Evolutionary conservation across 2,113 vertebrate species (phyloP).

Genomic region (Hemiprocne comata): DNA sequence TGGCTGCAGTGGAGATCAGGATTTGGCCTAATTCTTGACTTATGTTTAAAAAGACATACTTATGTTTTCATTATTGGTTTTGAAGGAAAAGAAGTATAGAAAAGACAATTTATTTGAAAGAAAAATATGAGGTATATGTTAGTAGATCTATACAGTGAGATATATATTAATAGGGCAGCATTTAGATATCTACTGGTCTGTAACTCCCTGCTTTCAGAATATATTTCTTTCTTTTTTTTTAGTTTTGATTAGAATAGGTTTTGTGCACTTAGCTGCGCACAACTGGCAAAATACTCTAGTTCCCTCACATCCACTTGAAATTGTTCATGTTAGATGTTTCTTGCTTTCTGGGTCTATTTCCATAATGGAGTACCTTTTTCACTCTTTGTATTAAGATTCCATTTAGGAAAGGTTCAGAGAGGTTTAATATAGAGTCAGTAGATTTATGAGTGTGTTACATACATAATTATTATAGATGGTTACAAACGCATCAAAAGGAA

Average conservation of each 20-base stretch:
- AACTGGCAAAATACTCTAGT: background rate
- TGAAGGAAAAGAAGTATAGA: background rate
- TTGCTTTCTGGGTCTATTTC: constrained; percentile 1
- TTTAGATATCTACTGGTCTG: background rate
- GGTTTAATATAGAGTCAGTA: constrained; percentile 26
- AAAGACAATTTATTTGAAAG: background rate
- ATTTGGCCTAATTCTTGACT: background rate
- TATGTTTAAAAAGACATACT: background rate
- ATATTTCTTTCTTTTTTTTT: background rate
- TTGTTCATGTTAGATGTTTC: background rate
- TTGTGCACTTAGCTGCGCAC: background rate
- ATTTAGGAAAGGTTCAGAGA: constrained; percentile 50
- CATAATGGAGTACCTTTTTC: constrained; percentile 10
- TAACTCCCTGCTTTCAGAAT: background rate
- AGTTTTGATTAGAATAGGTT: background rate
- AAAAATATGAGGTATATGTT: background rate
- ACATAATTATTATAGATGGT: constrained; percentile 41
- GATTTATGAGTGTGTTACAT: constrained; percentile 50
- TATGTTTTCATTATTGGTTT: background rate
- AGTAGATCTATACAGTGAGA: background rate
- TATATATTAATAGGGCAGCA: background rate
- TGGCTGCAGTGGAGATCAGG: background rate
- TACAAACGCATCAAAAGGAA: constrained; percentile 50
- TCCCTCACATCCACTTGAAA: background rate
- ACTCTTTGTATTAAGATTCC: constrained; percentile 15